Evolutionary conservation across 2,113 vertebrate species (phyloP).

Genomic region (Alexandromys fortis): DNA sequence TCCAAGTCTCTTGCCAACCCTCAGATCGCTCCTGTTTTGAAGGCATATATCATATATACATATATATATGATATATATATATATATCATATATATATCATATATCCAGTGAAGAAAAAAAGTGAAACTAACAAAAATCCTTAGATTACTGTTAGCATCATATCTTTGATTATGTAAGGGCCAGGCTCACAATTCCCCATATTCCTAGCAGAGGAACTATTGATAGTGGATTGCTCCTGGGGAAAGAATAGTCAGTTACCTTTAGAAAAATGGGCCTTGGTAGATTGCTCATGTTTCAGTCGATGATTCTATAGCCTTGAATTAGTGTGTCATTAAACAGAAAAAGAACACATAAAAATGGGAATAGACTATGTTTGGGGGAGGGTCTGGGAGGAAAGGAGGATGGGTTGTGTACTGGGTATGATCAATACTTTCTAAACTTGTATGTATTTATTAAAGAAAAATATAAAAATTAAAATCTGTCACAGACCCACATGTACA

Average conservation of each 20-base stretch:
- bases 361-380: neutral
- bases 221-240: neutral
- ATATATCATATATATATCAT: neutral
- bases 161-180: neutral
- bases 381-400: neutral
- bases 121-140: neutral
- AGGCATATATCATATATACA: neutral
- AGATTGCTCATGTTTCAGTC: neutral
- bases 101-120: slow-evolving; percentile 11
- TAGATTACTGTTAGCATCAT: neutral
- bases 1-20: too few relatives aligned
- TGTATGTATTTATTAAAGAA: neutral
- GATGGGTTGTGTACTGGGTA: too few relatives aligned
- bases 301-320: neutral
- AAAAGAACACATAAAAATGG: neutral
- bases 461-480: neutral
- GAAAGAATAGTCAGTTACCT: neutral
- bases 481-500: neutral
- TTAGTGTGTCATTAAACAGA: neutral
- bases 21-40: neutral
- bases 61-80: too few relatives aligned
- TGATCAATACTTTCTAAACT: neutral
- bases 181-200: neutral
- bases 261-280: neutral
- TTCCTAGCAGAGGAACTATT: neutral